Conservation (phyloP, 2,888 invertebrate genomes). For the Conomelus anceps region DNA sequence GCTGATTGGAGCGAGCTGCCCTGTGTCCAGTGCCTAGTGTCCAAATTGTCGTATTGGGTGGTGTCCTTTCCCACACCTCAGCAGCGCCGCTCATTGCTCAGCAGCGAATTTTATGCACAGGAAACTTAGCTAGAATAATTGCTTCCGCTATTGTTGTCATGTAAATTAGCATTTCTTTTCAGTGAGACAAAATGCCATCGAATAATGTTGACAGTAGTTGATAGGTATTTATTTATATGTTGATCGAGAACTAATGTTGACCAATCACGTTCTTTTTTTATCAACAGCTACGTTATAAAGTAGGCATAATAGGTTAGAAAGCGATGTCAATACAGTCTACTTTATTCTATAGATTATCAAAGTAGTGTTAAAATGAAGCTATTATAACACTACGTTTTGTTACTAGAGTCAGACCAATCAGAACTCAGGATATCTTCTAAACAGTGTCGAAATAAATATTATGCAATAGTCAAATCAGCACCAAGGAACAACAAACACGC, state of each 20-base stretch:
- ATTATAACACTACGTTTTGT: too few species aligned
- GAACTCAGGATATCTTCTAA: too few species aligned
- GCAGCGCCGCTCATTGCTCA: neutral
- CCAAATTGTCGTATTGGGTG: neutral
- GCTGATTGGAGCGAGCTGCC: neutral
- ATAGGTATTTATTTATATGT: neutral
- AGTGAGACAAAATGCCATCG: neutral
- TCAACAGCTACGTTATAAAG: too few species aligned
- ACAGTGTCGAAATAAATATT: too few species aligned
- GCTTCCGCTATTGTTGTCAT: conserved; percentile 27
- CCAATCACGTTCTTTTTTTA: too few species aligned
- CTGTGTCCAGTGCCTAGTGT: neutral
- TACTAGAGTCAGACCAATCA: too few species aligned
- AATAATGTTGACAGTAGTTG: neutral
- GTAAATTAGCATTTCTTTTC: conserved; percentile 22
- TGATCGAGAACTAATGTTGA: neutral
- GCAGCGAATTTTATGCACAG: conserved; percentile 23
- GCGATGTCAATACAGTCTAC: too few species aligned
- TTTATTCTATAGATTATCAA: too few species aligned
- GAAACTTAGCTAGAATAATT: conserved; percentile 23
- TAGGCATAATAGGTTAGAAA: too few species aligned
- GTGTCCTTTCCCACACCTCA: neutral
- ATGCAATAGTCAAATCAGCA: too few species aligned
- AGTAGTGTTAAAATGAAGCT: too few species aligned
- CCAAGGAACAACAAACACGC: too few species aligned